Conservation (phyloP, 2,888 invertebrate genomes). For the Andrena bicolor region DNA sequence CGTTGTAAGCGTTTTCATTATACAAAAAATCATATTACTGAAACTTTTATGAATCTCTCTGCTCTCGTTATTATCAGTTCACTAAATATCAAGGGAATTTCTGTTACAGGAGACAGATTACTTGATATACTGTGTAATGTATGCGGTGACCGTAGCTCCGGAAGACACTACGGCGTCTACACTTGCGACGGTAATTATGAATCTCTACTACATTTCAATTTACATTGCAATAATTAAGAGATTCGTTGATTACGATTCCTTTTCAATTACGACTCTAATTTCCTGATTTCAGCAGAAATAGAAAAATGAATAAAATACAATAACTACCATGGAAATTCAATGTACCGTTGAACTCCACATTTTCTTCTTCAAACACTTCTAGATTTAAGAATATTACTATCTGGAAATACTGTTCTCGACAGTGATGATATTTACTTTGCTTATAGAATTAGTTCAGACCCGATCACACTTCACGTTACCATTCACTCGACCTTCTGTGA, state of each 20-base stretch:
- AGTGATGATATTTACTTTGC: not conserved
- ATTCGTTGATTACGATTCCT: constrained; percentile 39
- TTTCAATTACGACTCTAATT: not conserved
- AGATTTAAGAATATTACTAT: no score
- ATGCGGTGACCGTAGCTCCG: constrained; percentile 99
- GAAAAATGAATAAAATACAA: no score
- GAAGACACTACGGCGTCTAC: constrained; percentile 99
- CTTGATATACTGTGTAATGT: constrained; percentile 99
- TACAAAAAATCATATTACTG: not conserved
- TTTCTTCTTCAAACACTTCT: not conserved
- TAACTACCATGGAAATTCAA: no score
- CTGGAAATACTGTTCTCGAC: no score
- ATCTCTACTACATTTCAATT: constrained; percentile 34
- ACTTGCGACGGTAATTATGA: constrained; percentile 96
- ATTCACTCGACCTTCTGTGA: not conserved
- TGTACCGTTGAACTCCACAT: not conserved
- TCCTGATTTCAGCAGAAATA: no score
- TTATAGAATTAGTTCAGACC: not conserved
- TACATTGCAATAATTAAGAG: constrained; percentile 17
- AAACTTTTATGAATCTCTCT: constrained; percentile 1
- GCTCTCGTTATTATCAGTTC: constrained; percentile 13
- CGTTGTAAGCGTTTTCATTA: no score
- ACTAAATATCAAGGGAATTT: constrained; percentile 36
- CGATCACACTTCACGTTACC: not conserved
- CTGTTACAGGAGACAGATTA: constrained; percentile 94